Percentiles rank a stretch among this genome's conserved stretches.
These are phyloP conservation scores for Vimba vimba DNA, from an alignment of 2,113 vertebrate species.

Conservation along the genomic window DNA sequence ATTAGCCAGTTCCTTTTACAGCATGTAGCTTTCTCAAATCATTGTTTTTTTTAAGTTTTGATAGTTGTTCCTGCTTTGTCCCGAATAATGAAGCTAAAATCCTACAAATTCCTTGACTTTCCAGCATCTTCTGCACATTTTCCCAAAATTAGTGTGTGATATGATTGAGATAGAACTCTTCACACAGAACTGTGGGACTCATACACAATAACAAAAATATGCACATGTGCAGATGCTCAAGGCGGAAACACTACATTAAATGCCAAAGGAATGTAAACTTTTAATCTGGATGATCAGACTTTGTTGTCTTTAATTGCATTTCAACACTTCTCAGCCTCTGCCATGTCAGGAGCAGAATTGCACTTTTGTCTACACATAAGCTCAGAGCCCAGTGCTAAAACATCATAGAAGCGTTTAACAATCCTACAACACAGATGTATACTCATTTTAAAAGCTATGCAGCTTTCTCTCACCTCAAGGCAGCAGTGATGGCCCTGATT, in stretches of 20 bases:
- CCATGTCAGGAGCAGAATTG: constrained; percentile 49
- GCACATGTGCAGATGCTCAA: background rate
- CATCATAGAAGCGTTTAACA: constrained; percentile 44
- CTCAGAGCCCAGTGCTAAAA: constrained; percentile 57
- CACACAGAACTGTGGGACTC: background rate
- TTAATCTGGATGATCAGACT: too few relatives aligned
- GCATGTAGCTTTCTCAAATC: too few relatives aligned
- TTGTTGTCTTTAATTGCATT: too few relatives aligned
- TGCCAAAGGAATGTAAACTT: background rate
- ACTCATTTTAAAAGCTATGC: rapidly evolving
- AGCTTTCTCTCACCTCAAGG: background rate
- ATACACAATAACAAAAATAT: background rate
- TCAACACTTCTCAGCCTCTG: constrained; percentile 43
- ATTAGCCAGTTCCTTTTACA: background rate
- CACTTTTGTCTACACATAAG: constrained; percentile 40
- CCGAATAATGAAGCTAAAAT: background rate
- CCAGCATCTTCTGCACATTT: background rate
- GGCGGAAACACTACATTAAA: background rate
- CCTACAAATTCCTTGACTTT: background rate
- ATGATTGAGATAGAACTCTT: background rate
- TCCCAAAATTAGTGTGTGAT: background rate
- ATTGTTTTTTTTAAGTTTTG: too few relatives aligned
- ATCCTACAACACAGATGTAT: background rate
- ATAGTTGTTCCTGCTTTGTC: background rate
- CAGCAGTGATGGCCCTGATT: background rate